Evolutionary conservation across 2,113 vertebrate species (phyloP).

Genomic region (Heptranchias perlo): DNA sequence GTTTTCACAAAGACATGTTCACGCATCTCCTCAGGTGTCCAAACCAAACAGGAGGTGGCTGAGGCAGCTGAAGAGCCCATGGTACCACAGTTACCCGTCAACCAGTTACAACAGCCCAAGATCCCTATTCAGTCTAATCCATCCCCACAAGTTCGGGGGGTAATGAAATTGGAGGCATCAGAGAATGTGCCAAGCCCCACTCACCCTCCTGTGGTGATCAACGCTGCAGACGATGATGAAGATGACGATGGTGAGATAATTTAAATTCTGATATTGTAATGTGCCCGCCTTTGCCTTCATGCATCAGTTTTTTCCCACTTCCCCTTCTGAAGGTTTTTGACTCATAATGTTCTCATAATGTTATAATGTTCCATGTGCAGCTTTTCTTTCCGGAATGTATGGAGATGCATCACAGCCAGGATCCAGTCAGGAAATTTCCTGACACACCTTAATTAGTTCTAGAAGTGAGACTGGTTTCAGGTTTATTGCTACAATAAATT

Average conservation of each 20-base stretch:
- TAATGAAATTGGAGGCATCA: slow-evolving; percentile 80
- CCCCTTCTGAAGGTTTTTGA: background rate
- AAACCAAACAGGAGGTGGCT: slow-evolving; percentile 19
- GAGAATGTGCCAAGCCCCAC: slow-evolving; percentile 92
- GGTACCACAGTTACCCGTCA: slow-evolving; percentile 61
- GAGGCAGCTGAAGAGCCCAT: slow-evolving; percentile 50
- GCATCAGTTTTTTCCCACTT: background rate
- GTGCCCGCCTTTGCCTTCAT: background rate
- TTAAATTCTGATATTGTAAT: background rate
- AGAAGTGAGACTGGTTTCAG: background rate
- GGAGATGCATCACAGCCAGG: background rate
- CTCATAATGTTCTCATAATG: too few relatives aligned
- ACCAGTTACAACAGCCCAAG: slow-evolving; percentile 43
- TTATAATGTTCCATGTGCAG: background rate
- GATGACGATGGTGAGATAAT: slow-evolving; percentile 76
- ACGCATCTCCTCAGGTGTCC: slow-evolving; percentile 39
- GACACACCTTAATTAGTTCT: background rate
- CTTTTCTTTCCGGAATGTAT: background rate
- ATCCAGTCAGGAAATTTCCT: background rate
- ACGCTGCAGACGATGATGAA: slow-evolving; percentile 90
- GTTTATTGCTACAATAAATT: background rate
- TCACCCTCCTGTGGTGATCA: slow-evolving; percentile 92
- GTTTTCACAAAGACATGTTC: slow-evolving; percentile 49
- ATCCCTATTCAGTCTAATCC: slow-evolving; percentile 59
- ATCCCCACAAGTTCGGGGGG: slow-evolving; percentile 74